Evolutionary conservation across 1,140 invertebrate genomes (phyloP).

Genomic region (Melitaea cinxia): DNA sequence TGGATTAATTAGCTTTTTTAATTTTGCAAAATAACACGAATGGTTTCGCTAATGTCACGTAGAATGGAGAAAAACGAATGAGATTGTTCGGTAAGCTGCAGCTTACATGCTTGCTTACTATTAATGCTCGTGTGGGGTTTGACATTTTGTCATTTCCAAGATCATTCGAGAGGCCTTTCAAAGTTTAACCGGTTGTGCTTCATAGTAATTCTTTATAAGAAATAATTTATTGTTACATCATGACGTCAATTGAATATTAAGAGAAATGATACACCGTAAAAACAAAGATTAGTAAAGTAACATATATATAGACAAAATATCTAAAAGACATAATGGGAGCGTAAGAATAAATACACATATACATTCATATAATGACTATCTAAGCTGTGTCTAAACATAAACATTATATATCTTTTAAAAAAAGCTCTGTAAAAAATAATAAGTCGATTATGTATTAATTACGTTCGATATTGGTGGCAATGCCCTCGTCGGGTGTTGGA

Average conservation of each 20-base stretch:
- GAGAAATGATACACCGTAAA: no score
- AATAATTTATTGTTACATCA: not conserved
- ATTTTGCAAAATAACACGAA: no score
- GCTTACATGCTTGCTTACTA: no score
- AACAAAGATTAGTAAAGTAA: no score
- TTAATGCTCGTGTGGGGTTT: not conserved
- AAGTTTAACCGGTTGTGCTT: not conserved
- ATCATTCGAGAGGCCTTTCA: not conserved
- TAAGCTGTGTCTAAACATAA: not conserved
- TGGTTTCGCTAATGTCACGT: no score
- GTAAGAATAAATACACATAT: no score
- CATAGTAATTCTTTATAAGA: not conserved
- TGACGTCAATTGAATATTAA: no score
- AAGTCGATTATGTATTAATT: slow-evolving; percentile 27
- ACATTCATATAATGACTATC: not conserved
- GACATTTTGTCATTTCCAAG: slow-evolving; percentile 10
- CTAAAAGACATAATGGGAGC: no score
- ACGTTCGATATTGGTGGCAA: slow-evolving; percentile 21
- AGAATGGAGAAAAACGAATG: no score
- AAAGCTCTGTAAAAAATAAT: slow-evolving; percentile 12
- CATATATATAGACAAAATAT: no score
- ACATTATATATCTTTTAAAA: not conserved
- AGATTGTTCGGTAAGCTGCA: no score
- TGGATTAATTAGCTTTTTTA: no score
- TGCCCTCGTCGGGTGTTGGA: slow-evolving; percentile 22